Evolutionary conservation across 2,113 vertebrate genomes (phyloP), one percentile per base, ranked within the genome.

Genomic region (Bujurquina vittata): DNA sequence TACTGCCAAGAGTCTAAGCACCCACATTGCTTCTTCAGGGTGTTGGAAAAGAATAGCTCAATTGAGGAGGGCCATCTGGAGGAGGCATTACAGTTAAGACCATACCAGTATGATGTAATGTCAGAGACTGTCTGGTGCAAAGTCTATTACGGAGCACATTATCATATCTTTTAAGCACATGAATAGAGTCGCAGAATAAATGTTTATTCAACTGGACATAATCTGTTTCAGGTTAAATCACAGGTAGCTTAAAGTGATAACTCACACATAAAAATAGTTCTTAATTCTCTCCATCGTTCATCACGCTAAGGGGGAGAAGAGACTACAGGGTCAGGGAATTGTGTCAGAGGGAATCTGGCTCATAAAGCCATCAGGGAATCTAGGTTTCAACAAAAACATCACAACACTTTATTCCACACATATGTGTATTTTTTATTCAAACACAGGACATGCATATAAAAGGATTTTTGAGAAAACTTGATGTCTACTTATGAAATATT

Each of bases 51-150:
- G 46, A 91, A 87, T 72, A 75, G 87, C 88, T 87, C 60, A 56
- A 84, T 80, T 80, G 85, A 84, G 77, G 63, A 75, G 56, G 62
- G 87, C 93, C 94, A 94, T 94, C 93, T 94, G 92, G 88, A 89
- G 78, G 59, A 79, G 80, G 62, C 84, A 89, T 93, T 87, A 87
- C 59, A 78, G 73, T 54, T 80, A 89, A 93, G 54, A 75, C 80
- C 62, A 62, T 31, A 76, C 43, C n/a, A 59, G 17, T 61, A 17
- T 80, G 22, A 77, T 86, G 29, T 54, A 31, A 81, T 22, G 57
- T 55, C 79, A 74, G 82, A 61, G 75, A 75, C 20, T 83, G 56
- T 72, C 61, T 60, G 37, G 15, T 72, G 35, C n/a, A 75, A 74
- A 58, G 17, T 74, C 57, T 61, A 20, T 78, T 55, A 74, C 31